A percentile compares a stretch with the other conserved stretches of the same genome.
Conservation (phyloP, 2,888 invertebrate genomes). For the Apamea crenata region DNA sequence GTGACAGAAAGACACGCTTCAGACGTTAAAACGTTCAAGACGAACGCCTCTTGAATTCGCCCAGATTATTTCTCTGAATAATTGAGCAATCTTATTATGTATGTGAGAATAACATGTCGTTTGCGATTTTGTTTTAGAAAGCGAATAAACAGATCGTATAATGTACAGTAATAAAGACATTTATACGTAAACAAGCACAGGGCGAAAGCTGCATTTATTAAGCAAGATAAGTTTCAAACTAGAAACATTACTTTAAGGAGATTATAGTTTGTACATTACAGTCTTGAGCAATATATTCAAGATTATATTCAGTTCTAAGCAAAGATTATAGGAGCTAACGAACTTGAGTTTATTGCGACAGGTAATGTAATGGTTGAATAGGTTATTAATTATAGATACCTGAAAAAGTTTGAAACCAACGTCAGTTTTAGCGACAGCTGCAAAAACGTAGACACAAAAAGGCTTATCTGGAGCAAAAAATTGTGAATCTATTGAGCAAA, state of each 20-base stretch:
- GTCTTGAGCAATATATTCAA: conserved; percentile 61
- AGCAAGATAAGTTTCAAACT: conserved; percentile 57
- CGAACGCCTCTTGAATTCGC: conserved; percentile 76
- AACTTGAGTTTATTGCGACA: conserved; percentile 53
- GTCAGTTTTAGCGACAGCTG: conserved; percentile 19
- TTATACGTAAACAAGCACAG: conserved; percentile 67
- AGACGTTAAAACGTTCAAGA: conserved; percentile 66
- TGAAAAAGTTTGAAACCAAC: conserved; percentile 26
- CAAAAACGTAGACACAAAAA: conserved; percentile 46
- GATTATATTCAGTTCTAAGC: conserved; percentile 56
- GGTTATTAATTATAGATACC: conserved; percentile 47
- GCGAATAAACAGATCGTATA: conserved; percentile 68
- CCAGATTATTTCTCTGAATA: conserved; percentile 70
- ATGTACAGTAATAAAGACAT: conserved; percentile 73
- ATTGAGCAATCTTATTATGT: conserved; percentile 77
- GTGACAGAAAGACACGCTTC: conserved; percentile 69
- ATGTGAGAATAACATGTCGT: conserved; percentile 72
- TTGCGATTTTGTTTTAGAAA: conserved; percentile 68
- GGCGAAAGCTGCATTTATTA: conserved; percentile 72
- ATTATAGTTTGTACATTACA: conserved; percentile 58
- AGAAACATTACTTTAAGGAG: conserved; percentile 60
- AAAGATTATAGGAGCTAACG: conserved; percentile 55
- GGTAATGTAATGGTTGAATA: conserved; percentile 46
- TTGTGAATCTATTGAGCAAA: background rate
- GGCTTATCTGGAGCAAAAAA: conserved; percentile 30